Conservation (phyloP, 2,797 vertebrate species). For the Hyperoplus immaculatus region DNA sequence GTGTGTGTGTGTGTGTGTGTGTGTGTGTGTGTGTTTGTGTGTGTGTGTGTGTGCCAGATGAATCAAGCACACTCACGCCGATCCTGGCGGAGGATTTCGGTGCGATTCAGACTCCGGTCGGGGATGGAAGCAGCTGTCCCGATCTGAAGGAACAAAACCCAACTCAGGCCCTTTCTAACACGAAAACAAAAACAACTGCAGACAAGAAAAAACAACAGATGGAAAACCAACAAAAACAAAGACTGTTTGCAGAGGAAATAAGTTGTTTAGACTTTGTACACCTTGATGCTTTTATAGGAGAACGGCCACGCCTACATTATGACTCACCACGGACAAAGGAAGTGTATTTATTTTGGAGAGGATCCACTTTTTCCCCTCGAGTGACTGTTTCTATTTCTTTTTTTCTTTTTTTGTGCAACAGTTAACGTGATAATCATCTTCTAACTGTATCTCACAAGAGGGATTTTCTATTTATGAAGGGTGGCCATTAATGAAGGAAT, state of each 20-base stretch:
- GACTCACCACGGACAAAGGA: conserved; percentile 74
- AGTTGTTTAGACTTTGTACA: conserved; percentile 86
- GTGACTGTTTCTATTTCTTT: conserved; percentile 65
- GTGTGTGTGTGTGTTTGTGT: not conserved
- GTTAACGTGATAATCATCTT: conserved; percentile 84
- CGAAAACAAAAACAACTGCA: conserved; percentile 81
- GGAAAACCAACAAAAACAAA: conserved; percentile 35
- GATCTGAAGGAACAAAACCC: conserved; percentile 90
- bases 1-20: conserved; percentile 16
- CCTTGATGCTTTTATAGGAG: conserved; percentile 89
- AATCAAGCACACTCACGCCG: conserved; percentile 66
- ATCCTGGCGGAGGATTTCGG: conserved; percentile 54
- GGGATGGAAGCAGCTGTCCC: conserved; percentile 75
- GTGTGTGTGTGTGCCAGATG: conserved; percentile 36
- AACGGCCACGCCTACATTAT: conserved; percentile 85
- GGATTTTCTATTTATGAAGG: conserved; percentile 91
- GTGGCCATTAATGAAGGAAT: conserved; percentile 75
- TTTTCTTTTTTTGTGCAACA: conserved; percentile 61
- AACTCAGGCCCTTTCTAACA: conserved; percentile 98
- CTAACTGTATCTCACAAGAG: conserved; percentile 85
- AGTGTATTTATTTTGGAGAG: conserved; percentile 85
- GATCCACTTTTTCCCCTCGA: conserved; percentile 72
- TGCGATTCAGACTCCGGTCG: conserved; percentile 87
- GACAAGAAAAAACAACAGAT: conserved; percentile 48
- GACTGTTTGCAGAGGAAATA: conserved; percentile 75